phyloP scores from a whole-genome alignment of 2,113 vertebrate species.

The Camelus dromedarius region DNA sequence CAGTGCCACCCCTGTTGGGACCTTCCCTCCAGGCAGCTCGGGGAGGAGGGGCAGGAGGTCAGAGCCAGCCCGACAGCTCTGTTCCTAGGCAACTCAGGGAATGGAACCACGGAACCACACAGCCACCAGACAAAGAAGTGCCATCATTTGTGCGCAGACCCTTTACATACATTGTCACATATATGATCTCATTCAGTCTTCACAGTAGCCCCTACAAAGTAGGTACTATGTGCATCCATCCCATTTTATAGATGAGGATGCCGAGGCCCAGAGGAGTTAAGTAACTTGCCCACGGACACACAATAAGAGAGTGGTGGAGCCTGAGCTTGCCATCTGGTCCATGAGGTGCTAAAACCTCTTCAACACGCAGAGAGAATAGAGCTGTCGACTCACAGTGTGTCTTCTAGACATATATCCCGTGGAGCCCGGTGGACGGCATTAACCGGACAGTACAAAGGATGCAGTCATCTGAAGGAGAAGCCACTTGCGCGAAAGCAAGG shows the following conservation, averaged over 20 bases:
- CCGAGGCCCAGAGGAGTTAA: neutral
- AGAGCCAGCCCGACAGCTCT: neutral
- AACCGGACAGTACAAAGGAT: neutral
- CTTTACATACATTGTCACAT: no score
- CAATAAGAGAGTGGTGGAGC: neutral
- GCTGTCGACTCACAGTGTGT: fast-evolving
- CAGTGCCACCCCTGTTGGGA: fast-evolving
- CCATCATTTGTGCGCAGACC: fast-evolving
- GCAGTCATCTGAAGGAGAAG: neutral
- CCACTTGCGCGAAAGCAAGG: neutral
- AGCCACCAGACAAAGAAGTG: neutral
- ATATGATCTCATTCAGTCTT: neutral
- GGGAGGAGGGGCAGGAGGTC: neutral
- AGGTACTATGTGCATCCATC: neutral
- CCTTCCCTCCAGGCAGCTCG: neutral
- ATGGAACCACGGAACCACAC: neutral
- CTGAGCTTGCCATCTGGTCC: neutral
- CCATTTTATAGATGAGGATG: neutral
- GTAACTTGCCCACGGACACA: neutral
- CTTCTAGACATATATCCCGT: no score
- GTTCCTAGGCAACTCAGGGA: neutral
- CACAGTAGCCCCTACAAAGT: neutral
- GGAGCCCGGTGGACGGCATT: neutral
- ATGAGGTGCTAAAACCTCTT: neutral
- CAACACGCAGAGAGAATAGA: fast-evolving